These are phyloP conservation scores for Sweltsa coloradensis DNA, from an alignment of 1,140 invertebrate species.

Conservation along the genomic window DNA sequence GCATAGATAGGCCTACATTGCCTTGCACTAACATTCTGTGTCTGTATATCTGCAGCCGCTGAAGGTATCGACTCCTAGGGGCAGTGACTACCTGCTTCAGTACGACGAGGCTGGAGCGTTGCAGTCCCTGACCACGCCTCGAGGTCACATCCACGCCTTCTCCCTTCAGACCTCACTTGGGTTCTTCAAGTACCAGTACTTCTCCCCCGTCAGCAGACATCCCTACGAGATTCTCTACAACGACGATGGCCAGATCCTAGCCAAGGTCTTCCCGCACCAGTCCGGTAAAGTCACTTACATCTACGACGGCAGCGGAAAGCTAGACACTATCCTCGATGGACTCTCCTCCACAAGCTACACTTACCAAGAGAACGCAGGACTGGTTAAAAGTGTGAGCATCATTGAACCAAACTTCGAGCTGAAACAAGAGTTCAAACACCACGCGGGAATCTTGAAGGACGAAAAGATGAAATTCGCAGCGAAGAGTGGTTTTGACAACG, in stretches of 20 bases:
- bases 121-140: constrained; percentile 79
- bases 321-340: constrained; percentile 77
- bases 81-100: constrained; percentile 82
- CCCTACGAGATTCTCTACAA: constrained; percentile 85
- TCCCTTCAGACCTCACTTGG: constrained; percentile 82
- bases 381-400: constrained; percentile 75
- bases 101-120: constrained; percentile 87
- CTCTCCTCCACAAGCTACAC: constrained; percentile 77
- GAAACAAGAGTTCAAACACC: constrained; percentile 79
- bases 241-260: constrained; percentile 74
- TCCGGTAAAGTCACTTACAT: constrained; percentile 74
- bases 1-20: too few relatives aligned
- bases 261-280: constrained; percentile 81
- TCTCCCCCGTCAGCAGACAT: constrained; percentile 77
- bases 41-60: constrained; percentile 45
- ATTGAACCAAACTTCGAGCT: constrained; percentile 76
- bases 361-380: constrained; percentile 71
- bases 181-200: constrained; percentile 86
- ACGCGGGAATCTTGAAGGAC: constrained; percentile 78
- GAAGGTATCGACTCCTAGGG: constrained; percentile 82
- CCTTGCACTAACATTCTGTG: not conserved
- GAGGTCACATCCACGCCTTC: constrained; percentile 86
- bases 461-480: constrained; percentile 73
- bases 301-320: constrained; percentile 68
- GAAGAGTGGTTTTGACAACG: constrained; percentile 71